Conservation (phyloP, 1,140 invertebrate genomes). For the Eciton burchellii region DNA sequence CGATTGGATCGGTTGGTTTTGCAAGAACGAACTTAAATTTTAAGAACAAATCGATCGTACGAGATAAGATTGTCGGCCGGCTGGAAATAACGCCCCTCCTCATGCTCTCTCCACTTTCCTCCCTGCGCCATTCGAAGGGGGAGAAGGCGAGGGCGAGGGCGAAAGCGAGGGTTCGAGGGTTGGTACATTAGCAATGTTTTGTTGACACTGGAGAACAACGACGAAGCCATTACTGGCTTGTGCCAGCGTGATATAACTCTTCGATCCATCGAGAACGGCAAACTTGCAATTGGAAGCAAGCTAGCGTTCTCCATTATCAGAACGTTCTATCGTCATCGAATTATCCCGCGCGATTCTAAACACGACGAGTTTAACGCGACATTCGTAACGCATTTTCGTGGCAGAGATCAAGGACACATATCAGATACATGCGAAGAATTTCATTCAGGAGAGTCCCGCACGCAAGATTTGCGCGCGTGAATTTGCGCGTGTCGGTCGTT, state of each 20-base stretch:
- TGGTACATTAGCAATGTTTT: conserved; percentile 82
- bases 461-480: too few relatives aligned
- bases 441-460: too few relatives aligned
- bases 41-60: conserved; percentile 57
- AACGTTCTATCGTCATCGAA: neutral
- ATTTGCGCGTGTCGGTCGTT: neutral
- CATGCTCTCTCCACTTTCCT: conserved; percentile 35
- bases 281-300: conserved; percentile 8
- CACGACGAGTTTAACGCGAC: too few relatives aligned
- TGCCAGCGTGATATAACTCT: conserved; percentile 51
- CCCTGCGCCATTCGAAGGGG: conserved; percentile 40
- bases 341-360: neutral
- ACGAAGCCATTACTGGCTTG: conserved; percentile 78
- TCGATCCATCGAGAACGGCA: conserved; percentile 66
- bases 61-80: conserved; percentile 47
- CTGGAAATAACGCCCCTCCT: conserved; percentile 46
- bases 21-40: conserved; percentile 45
- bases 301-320: neutral
- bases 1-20: conserved; percentile 18
- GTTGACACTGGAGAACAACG: conserved; percentile 79
- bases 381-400: too few relatives aligned
- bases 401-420: too few relatives aligned
- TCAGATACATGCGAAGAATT: too few relatives aligned
- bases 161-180: conserved; percentile 66
- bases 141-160: neutral